A percentile compares a stretch with the other conserved stretches of the same genome.
Evolutionary conservation across 2,113 vertebrate species (phyloP).

Genomic region (Cnemophilus loriae): DNA sequence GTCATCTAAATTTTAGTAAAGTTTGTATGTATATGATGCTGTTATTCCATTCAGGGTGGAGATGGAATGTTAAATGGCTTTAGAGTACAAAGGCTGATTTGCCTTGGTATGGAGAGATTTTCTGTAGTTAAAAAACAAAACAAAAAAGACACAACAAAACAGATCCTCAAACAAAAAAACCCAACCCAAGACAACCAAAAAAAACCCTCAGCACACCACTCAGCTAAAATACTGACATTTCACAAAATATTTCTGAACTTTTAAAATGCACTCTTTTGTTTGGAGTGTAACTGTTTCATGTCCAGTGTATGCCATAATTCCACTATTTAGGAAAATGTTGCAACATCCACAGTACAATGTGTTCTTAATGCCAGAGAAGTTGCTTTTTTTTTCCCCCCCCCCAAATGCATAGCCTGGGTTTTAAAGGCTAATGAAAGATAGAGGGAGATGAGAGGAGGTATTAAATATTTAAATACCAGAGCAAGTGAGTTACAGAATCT

Average conservation of each 20-base stretch:
- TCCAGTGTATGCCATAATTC: background rate
- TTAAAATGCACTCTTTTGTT: background rate
- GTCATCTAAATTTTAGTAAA: background rate
- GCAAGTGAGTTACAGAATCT: background rate
- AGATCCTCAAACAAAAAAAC: background rate
- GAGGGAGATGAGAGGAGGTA: background rate
- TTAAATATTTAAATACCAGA: background rate
- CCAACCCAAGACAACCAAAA: background rate
- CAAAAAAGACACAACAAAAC: background rate
- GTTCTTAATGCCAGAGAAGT: background rate
- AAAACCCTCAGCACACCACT: background rate
- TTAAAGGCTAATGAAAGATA: background rate
- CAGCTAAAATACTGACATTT: background rate
- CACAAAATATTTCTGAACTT: background rate
- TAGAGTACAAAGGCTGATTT: background rate
- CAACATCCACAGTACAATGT: background rate
- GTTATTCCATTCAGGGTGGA: background rate
- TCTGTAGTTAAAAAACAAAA: background rate
- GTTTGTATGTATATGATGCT: background rate
- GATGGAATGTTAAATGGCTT: background rate
- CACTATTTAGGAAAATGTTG: background rate
- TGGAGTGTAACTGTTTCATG: background rate
- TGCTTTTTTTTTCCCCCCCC: rapidly evolving
- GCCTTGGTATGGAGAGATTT: background rate
- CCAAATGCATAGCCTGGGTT: background rate